phyloP scores from a whole-genome alignment of 2,888 invertebrate species.

The Hybos culiciformis region DNA sequence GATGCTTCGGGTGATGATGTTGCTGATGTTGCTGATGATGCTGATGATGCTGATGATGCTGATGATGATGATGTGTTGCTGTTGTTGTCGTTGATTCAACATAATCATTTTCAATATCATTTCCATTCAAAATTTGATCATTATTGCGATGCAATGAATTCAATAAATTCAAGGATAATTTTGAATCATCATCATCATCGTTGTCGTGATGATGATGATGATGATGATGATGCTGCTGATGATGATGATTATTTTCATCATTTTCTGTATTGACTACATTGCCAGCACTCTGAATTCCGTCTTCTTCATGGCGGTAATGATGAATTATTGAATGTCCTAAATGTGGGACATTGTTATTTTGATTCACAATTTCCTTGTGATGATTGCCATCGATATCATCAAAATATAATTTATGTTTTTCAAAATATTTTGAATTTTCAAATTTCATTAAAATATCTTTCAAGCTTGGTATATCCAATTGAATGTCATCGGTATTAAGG shows the following conservation, averaged over 20 bases:
- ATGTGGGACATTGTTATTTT: not conserved
- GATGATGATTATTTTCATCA: constrained; percentile 9
- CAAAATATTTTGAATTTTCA: constrained; percentile 17
- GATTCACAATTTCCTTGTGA: constrained; percentile 16
- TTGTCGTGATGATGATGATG: not conserved
- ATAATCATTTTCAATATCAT: not conserved
- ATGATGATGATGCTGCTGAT: not conserved
- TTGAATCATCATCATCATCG: not conserved
- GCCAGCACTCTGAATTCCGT: not conserved
- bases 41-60: constrained; percentile 13
- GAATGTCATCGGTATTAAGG: constrained; percentile 25
- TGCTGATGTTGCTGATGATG: constrained; percentile 23
- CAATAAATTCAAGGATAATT: no score
- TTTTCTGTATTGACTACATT: not conserved
- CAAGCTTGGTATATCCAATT: constrained; percentile 25
- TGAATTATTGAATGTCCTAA: no score
- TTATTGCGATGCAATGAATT: no score
- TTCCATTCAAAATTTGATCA: not conserved
- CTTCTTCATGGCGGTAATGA: constrained; percentile 16
- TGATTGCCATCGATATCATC: not conserved
- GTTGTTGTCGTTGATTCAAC: not conserved
- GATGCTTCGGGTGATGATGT: constrained; percentile 10
- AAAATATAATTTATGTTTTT: not conserved
- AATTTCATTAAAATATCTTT: constrained; percentile 26
- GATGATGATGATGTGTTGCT: not conserved